Evolutionary conservation across 2,113 vertebrate genomes (phyloP).

Genomic region (Oryzias celebensis): DNA sequence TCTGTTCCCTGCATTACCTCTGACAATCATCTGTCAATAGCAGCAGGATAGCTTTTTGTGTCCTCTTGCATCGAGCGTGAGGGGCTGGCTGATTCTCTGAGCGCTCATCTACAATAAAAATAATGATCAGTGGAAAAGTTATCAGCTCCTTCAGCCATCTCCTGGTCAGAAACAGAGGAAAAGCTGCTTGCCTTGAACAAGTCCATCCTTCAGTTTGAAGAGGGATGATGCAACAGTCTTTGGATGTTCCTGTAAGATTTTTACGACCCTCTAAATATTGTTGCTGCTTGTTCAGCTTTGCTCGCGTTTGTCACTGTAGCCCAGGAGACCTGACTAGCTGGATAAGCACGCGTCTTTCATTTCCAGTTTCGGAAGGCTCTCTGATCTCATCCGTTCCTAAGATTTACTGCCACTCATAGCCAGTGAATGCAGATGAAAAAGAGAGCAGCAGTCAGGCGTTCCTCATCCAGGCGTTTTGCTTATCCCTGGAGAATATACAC

Average conservation of each 20-base stretch:
- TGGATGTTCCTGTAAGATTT: slow-evolving; percentile 29
- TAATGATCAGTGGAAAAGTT: background rate
- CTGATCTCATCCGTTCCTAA: slow-evolving; percentile 46
- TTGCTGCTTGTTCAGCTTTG: slow-evolving; percentile 6
- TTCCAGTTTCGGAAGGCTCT: slow-evolving; percentile 49
- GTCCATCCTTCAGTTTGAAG: background rate
- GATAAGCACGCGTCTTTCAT: slow-evolving; percentile 55
- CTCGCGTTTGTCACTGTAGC: slow-evolving; percentile 26
- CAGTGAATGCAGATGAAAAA: slow-evolving; percentile 34
- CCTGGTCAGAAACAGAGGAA: background rate
- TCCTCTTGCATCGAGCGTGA: slow-evolving; percentile 1
- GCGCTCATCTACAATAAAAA: slow-evolving; percentile 27
- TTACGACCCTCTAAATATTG: slow-evolving; percentile 55
- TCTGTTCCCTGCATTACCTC: slow-evolving; percentile 19
- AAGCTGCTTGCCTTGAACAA: background rate
- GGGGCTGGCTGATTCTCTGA: background rate
- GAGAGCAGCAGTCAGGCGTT: background rate
- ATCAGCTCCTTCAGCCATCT: slow-evolving; percentile 1
- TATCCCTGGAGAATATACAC: slow-evolving; percentile 36
- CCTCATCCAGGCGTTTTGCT: slow-evolving; percentile 7
- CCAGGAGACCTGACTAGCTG: slow-evolving; percentile 29
- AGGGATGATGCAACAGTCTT: slow-evolving; percentile 8
- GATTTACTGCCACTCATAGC: slow-evolving; percentile 57
- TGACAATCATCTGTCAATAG: slow-evolving; percentile 42
- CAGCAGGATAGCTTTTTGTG: slow-evolving; percentile 27